Conservation (phyloP, 1,140 invertebrate species). For the Luehdorfia chinensis region DNA sequence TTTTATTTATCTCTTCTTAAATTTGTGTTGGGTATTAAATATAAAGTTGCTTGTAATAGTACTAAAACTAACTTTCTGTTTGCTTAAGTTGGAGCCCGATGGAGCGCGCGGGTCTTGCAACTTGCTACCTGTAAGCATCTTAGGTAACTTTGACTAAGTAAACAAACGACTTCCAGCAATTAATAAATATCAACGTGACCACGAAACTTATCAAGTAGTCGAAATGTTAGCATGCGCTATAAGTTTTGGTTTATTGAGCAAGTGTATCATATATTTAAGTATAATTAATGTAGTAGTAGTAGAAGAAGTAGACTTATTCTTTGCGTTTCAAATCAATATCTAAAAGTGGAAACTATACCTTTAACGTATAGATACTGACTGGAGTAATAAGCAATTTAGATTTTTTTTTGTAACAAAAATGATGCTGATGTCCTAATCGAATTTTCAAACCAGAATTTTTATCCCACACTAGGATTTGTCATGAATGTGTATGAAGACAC, state of each 20-base stretch:
- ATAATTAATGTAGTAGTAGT: constrained; percentile 1
- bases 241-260: not conserved
- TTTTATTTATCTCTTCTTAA: not conserved
- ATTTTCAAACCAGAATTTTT: no score
- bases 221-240: constrained; percentile 10
- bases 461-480: no score
- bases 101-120: constrained; percentile 4
- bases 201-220: constrained; percentile 8
- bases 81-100: constrained; percentile 13
- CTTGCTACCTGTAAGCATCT: constrained; percentile 16
- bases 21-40: constrained; percentile 10
- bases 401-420: no score
- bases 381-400: no score
- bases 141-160: constrained; percentile 14
- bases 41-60: constrained; percentile 5
- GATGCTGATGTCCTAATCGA: no score
- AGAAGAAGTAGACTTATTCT: no score
- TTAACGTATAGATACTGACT: no score
- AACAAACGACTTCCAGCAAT: constrained; percentile 18
- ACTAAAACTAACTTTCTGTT: constrained; percentile 16
- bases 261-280: no score
- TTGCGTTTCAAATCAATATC: no score
- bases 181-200: constrained; percentile 16
- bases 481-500: no score
- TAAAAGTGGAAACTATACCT: no score